Evolutionary conservation across 2,888 invertebrate species (phyloP).

Genomic region (Protophormia terraenovae): DNA sequence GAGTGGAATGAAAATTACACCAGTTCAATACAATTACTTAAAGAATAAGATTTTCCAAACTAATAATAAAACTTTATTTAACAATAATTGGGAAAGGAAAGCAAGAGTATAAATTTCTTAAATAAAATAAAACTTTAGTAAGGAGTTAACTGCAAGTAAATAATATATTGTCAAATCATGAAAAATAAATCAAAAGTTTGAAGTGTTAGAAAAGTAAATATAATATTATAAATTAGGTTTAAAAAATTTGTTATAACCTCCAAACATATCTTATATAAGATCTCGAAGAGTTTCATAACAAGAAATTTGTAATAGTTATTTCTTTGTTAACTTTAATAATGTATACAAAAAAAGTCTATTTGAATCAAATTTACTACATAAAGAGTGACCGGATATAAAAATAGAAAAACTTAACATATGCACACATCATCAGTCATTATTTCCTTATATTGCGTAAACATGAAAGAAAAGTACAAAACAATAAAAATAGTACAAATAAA

Average conservation of each 20-base stretch:
- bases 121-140: too few relatives aligned
- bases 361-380: too few relatives aligned
- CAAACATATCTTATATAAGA: too few relatives aligned
- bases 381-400: background rate
- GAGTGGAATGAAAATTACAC: background rate
- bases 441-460: background rate
- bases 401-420: background rate
- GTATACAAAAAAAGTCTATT: too few relatives aligned
- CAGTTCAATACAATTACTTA: constrained; percentile 19
- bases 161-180: background rate
- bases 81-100: background rate
- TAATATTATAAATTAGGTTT: too few relatives aligned
- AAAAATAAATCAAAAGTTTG: background rate
- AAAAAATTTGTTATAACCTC: too few relatives aligned
- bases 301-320: too few relatives aligned
- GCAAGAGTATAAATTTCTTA: too few relatives aligned
- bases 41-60: constrained; percentile 2
- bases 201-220: background rate
- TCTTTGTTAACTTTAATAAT: too few relatives aligned
- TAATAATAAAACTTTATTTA: constrained; percentile 33
- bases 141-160: too few relatives aligned
- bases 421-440: constrained; percentile 27
- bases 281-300: too few relatives aligned
- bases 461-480: constrained; percentile 42
- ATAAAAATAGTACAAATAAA: constrained; percentile 6